phyloP scores from a whole-genome alignment of 2,113 vertebrate species.

The Morone saxatilis region DNA sequence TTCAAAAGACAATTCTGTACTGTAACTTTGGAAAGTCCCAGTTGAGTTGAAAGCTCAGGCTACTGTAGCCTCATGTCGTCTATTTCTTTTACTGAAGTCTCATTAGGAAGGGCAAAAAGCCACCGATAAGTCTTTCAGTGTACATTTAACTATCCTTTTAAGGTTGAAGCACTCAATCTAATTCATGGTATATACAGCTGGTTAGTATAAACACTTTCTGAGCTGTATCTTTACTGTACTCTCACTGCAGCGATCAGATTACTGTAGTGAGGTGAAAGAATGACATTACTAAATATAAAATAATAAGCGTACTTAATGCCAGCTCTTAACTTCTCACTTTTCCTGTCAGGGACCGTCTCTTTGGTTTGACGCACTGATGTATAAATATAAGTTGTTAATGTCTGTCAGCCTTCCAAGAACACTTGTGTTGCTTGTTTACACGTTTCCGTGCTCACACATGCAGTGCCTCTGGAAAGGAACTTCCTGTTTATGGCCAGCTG shows the following conservation, averaged over 20 bases:
- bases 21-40: neutral
- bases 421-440: conserved; percentile 31
- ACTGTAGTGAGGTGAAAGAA: neutral
- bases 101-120: neutral
- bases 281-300: neutral
- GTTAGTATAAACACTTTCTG: neutral
- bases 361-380: conserved; percentile 40
- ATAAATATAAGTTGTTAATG: conserved; percentile 32
- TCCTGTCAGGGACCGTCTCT: conserved; percentile 23
- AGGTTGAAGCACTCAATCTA: neutral
- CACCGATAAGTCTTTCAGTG: neutral
- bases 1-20: neutral
- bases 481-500: conserved; percentile 78
- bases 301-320: neutral
- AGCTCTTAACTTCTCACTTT: conserved; percentile 29
- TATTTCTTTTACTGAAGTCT: neutral
- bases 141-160: neutral
- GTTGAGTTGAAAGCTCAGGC: neutral
- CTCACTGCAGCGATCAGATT: neutral
- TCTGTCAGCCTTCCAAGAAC: conserved; percentile 52
- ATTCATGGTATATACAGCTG: neutral
- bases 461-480: conserved; percentile 57
- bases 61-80: neutral
- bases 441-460: conserved; percentile 33
- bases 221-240: neutral